Base-by-base conservation (phyloP, 2,113 vertebrate species). In the Mirza zaza region DNA sequence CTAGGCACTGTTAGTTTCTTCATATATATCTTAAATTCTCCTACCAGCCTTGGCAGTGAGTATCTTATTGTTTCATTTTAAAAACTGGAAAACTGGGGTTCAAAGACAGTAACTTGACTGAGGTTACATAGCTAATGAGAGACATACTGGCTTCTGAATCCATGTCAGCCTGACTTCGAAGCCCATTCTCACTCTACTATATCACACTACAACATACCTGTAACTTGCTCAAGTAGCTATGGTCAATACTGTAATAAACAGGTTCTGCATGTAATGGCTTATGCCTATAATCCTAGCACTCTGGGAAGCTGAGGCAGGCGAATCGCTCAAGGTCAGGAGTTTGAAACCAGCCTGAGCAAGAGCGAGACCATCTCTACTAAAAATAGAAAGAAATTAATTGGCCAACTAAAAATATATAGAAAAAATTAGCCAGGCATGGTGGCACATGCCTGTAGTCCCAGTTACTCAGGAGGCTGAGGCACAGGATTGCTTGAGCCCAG, bases 51-150 rank as follows among this genome's bases (percentile, higher is more conserved):
- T 92, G 88, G 39, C 48, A 70, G 77, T 71, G 39, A 90, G 27
- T 55, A 32, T 83, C 34, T 77, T 65, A 79, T 11, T 88, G 17
- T 1, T 17, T 21, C 39, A 52, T 79, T 94, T 76, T 39, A 70
- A 81, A 92, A 94, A 95, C 65, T 65, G 85, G 80, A 96, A 91
- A 83, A 77, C 36, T 48, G 45, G 32, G n/a, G 75, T 21, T 95
- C 57, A 83, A 82, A 71, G 71, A 84, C 36, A 71, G 20, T 73
- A 85, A 92, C 15, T 0, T 65, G 36, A 92, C 34, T 90, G 50
- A 82, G 27, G 39, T 50, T 39, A 93, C 10, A 42, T 4, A 79
- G 52, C 18, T 55, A 52, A 10, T 25, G 68, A 87, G 23, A 87
- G 15, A 50, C 6, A 59, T 59, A 79, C 34, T 89, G 32, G 32